These are phyloP conservation scores for Drosophila subsilvestris DNA, from an alignment of 2,888 invertebrate genomes.

Conservation along the genomic window DNA sequence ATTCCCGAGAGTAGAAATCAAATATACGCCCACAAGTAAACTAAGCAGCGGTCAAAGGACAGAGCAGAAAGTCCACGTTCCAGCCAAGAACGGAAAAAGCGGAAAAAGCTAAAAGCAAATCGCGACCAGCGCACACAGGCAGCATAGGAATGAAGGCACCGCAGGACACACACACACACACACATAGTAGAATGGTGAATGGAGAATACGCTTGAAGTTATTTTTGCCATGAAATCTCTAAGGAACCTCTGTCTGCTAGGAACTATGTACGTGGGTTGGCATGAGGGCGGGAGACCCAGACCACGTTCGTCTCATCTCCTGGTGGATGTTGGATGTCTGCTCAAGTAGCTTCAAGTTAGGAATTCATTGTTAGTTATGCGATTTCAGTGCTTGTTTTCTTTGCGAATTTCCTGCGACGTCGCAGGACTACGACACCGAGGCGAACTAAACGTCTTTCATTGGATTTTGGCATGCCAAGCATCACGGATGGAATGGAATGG, in stretches of 20 bases:
- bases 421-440: constrained; percentile 48
- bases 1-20: constrained; percentile 55
- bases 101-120: constrained; percentile 28
- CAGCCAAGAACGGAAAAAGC: constrained; percentile 6
- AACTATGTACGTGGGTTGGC: neutral
- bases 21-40: constrained; percentile 60
- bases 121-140: constrained; percentile 66
- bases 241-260: constrained; percentile 54
- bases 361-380: constrained; percentile 76
- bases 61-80: constrained; percentile 51
- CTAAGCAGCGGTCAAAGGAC: constrained; percentile 40
- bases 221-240: constrained; percentile 65
- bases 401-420: constrained; percentile 64
- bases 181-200: constrained; percentile 21
- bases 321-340: constrained; percentile 43
- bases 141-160: constrained; percentile 66
- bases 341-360: constrained; percentile 73
- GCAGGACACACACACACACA: constrained; percentile 29
- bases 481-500: constrained; percentile 49
- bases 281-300: constrained; percentile 31
- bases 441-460: constrained; percentile 76
- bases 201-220: constrained; percentile 53
- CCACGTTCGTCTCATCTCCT: constrained; percentile 61
- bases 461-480: constrained; percentile 78
- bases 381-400: constrained; percentile 79